phyloP scores from a whole-genome alignment of 2,888 invertebrate species.

The Coecobrya sp. region DNA sequence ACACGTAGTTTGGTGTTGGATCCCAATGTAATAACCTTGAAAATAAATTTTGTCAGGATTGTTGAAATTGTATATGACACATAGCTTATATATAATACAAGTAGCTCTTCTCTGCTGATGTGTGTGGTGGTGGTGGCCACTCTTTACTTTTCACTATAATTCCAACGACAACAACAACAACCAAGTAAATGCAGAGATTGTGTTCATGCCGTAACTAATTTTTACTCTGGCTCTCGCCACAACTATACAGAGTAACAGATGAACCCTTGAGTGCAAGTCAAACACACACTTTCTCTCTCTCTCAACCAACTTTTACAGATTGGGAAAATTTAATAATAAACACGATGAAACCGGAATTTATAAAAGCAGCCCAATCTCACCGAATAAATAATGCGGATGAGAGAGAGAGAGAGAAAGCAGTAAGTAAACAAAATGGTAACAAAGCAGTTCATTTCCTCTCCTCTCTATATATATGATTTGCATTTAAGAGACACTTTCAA shows the following conservation, averaged over 20 bases:
- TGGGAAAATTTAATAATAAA: slow-evolving; percentile 49
- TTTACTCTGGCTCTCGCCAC: not conserved
- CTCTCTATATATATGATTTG: not conserved
- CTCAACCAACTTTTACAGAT: slow-evolving; percentile 40
- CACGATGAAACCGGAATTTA: not conserved
- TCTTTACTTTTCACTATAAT: not conserved
- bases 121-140: not conserved
- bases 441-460: not conserved
- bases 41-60: slow-evolving; percentile 51
- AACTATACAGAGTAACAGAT: not conserved
- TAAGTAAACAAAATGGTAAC: no score
- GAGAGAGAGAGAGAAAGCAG: not conserved
- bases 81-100: not conserved
- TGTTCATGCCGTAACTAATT: slow-evolving; percentile 33
- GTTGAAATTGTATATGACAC: slow-evolving; percentile 28
- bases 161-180: not conserved
- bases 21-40: slow-evolving; percentile 45
- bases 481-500: not conserved
- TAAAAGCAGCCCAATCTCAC: not conserved
- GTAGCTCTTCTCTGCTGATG: not conserved
- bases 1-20: not conserved
- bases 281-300: slow-evolving; percentile 1
- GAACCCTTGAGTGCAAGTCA: slow-evolving; percentile 24
- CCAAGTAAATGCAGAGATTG: not conserved
- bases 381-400: not conserved